A percentile compares a stretch with the other conserved stretches of the same genome.
Evolutionary conservation across 1,140 invertebrate genomes (phyloP).

Genomic region (Diabrotica undecimpunctata): DNA sequence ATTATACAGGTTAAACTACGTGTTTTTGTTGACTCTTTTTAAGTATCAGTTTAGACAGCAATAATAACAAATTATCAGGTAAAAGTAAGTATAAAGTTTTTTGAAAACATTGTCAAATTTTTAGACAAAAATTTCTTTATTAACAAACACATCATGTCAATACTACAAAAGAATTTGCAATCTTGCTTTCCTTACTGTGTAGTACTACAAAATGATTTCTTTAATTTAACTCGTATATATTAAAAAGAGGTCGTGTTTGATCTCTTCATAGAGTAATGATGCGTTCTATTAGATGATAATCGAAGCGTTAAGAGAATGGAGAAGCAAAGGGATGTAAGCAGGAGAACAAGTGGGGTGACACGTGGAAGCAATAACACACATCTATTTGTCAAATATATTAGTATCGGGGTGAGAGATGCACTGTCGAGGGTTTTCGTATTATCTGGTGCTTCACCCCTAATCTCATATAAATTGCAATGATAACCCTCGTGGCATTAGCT

Average conservation of each 20-base stretch:
- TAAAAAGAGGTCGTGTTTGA: background rate
- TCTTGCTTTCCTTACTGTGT: too few species aligned
- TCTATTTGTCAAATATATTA: conserved; percentile 46
- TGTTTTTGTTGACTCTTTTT: too few species aligned
- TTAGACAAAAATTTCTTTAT: too few species aligned
- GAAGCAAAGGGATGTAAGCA: conserved; percentile 11
- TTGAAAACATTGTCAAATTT: too few species aligned
- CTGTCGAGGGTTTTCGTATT: conserved; percentile 40
- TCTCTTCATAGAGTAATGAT: background rate
- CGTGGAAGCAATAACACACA: conserved; percentile 40
- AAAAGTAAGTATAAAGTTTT: too few species aligned
- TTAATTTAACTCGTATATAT: too few species aligned
- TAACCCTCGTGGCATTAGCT: conserved; percentile 36
- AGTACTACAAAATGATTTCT: too few species aligned
- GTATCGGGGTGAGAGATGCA: conserved; percentile 33
- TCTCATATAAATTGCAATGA: conserved; percentile 45
- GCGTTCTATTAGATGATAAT: conserved; percentile 4
- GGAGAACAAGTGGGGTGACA: conserved; percentile 19
- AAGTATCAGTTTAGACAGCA: too few species aligned
- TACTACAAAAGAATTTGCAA: too few species aligned
- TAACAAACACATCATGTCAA: too few species aligned
- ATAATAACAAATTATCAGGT: too few species aligned
- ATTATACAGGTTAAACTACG: too few species aligned
- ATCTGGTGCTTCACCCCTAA: conserved; percentile 42
- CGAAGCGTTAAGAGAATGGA: conserved; percentile 8